These are phyloP conservation scores for Cheiracanthium punctorium DNA, from an alignment of 2,888 invertebrate species.

Conservation along the genomic window DNA sequence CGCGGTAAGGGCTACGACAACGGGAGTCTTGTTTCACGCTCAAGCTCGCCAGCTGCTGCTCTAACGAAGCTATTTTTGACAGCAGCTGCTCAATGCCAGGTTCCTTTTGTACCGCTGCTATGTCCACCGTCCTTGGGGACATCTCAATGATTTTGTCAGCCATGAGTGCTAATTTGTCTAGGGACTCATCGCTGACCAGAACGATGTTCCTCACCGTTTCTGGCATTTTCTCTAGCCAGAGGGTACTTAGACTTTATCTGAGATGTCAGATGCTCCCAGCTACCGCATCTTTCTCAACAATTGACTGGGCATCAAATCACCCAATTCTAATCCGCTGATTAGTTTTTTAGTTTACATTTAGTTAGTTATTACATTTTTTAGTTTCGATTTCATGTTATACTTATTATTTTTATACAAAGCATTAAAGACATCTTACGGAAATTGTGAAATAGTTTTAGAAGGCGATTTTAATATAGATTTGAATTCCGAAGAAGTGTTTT, in stretches of 20 bases:
- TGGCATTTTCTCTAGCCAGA: conserved; percentile 8
- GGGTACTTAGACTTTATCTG: background rate
- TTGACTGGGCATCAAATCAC: no score
- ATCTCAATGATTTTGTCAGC: background rate
- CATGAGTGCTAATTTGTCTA: background rate
- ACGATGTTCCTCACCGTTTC: background rate
- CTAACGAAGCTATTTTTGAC: background rate
- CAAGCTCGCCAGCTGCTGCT: background rate
- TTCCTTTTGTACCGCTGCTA: background rate
- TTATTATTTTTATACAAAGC: no score
- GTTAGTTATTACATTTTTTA: no score
- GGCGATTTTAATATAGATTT: no score
- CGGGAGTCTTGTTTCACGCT: background rate
- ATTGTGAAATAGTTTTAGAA: no score
- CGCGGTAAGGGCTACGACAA: background rate
- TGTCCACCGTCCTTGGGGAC: background rate
- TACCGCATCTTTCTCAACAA: no score
- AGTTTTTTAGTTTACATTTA: no score
- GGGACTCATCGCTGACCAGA: background rate
- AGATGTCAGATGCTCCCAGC: no score
- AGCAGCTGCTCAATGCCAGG: background rate
- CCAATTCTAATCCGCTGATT: no score
- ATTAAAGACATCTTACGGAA: no score
- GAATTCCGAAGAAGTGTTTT: no score
- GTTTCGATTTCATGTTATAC: no score